These are phyloP conservation scores for Heliocidaris tuberculata DNA, from an alignment of 35 echinoderm and acorn worm genomes.

Conservation along the genomic window DNA sequence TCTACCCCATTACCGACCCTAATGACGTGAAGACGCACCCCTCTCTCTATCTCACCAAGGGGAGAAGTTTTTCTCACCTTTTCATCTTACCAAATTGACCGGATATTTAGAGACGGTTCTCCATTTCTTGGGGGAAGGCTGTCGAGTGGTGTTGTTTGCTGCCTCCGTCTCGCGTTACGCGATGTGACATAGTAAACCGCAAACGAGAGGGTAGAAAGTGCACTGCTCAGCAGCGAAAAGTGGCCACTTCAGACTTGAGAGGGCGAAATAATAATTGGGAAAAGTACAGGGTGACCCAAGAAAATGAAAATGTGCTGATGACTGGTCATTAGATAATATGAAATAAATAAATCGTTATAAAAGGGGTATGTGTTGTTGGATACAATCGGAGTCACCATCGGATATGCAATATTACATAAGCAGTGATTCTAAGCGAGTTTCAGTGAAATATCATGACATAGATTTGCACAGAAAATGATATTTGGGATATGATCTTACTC, in stretches of 20 bases:
- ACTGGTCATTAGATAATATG: not conserved
- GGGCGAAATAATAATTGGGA: slow-evolving; percentile 26
- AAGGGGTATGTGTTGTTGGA: not conserved
- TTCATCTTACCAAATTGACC: slow-evolving; percentile 36
- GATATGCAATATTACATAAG: not conserved
- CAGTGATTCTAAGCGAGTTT: no score
- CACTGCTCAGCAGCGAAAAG: slow-evolving; percentile 46
- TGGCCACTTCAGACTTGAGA: slow-evolving; percentile 17
- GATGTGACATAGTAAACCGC: slow-evolving; percentile 34
- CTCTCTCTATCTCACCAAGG: not conserved
- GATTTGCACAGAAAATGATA: not conserved
- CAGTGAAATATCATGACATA: not conserved
- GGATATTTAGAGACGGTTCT: slow-evolving; percentile 39
- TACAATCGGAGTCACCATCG: not conserved
- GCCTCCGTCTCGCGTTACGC: slow-evolving; percentile 7
- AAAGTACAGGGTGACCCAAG: slow-evolving; percentile 16
- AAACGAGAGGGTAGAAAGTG: not conserved
- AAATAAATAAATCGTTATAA: not conserved
- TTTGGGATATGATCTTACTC: not conserved
- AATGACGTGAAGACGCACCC: not conserved
- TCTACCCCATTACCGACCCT: not conserved
- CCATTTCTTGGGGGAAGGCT: not conserved
- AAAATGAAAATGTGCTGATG: not conserved
- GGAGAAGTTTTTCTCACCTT: slow-evolving; percentile 32
- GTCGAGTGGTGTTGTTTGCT: slow-evolving; percentile 35